A percentile compares a stretch with the other conserved stretches of the same genome.
Conservation (phyloP, 2,113 vertebrate species). For the Lontra canadensis region DNA sequence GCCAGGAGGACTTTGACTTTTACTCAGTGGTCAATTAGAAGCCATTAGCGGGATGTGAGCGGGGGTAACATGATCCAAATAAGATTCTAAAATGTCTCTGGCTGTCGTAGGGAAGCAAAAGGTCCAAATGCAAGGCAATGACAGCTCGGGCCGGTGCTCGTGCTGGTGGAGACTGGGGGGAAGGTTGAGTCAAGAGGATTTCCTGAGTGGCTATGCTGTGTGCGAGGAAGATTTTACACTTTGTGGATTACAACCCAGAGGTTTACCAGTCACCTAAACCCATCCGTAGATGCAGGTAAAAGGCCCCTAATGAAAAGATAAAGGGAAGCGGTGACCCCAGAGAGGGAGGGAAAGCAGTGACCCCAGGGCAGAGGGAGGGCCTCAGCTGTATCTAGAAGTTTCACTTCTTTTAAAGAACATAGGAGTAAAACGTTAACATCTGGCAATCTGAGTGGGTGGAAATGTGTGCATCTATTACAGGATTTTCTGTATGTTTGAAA, state of each 20-base stretch:
- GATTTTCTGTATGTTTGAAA: not conserved
- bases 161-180: not conserved
- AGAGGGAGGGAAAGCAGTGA: not conserved
- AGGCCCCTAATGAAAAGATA: not conserved
- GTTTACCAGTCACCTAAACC: not conserved
- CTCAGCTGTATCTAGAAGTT: not conserved
- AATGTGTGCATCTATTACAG: not conserved
- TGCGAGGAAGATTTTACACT: not conserved
- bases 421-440: not conserved
- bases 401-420: not conserved
- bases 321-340: not conserved
- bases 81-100: not conserved
- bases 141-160: not conserved
- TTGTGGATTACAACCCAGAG: not conserved
- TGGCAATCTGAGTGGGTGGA: not conserved
- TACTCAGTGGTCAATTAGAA: not conserved
- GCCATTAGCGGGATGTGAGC: not conserved
- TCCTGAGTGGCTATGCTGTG: not conserved
- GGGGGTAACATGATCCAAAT: not conserved
- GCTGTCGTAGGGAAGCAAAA: not conserved
- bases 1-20: not conserved
- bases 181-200: not conserved
- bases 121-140: not conserved
- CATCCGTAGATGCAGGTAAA: not conserved
- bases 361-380: fast-evolving